phyloP scores from a whole-genome alignment of 1,140 invertebrate genomes.

The Scaptomyza montana region DNA sequence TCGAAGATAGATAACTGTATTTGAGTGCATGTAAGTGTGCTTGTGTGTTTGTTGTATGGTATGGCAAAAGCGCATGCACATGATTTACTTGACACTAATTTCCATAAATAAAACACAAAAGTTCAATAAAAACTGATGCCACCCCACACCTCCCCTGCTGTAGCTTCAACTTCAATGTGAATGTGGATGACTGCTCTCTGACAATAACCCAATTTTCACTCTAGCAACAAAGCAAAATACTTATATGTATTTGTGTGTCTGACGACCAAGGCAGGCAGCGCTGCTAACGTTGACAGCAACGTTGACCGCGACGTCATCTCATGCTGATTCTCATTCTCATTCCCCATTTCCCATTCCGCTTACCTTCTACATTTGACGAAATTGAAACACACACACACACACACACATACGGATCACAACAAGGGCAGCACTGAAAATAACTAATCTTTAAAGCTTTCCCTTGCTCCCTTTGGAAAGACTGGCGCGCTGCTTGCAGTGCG shows the following conservation, averaged over 20 bases:
- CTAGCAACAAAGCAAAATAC: conserved; percentile 58
- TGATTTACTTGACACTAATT: conserved; percentile 82
- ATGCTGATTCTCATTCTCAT: conserved; percentile 4
- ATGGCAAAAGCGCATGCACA: conserved; percentile 61
- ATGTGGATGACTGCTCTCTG: conserved; percentile 49
- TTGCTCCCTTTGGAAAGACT: neutral
- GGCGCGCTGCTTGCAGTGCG: conserved; percentile 39
- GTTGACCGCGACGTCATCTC: conserved; percentile 20
- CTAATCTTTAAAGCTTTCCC: neutral
- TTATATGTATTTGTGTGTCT: conserved; percentile 8
- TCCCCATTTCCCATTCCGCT: neutral
- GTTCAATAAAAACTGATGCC: conserved; percentile 59
- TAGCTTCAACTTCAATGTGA: conserved; percentile 9
- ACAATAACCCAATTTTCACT: conserved; percentile 80
- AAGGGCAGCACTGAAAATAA: neutral
- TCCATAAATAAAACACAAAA: conserved; percentile 79
- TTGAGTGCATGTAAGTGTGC: conserved; percentile 1
- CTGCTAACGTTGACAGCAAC: conserved; percentile 4
- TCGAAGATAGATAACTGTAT: conserved; percentile 17
- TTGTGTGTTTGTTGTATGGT: conserved; percentile 10
- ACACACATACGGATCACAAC: no score
- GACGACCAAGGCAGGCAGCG: conserved; percentile 50
- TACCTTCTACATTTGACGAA: conserved; percentile 30
- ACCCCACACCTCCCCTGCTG: neutral
- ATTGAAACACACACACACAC: conserved; percentile 10